A percentile compares a stretch with the other conserved stretches of the same genome.
Conservation (phyloP, 2,797 vertebrate species). For the Rhinatrema bivittatum region DNA sequence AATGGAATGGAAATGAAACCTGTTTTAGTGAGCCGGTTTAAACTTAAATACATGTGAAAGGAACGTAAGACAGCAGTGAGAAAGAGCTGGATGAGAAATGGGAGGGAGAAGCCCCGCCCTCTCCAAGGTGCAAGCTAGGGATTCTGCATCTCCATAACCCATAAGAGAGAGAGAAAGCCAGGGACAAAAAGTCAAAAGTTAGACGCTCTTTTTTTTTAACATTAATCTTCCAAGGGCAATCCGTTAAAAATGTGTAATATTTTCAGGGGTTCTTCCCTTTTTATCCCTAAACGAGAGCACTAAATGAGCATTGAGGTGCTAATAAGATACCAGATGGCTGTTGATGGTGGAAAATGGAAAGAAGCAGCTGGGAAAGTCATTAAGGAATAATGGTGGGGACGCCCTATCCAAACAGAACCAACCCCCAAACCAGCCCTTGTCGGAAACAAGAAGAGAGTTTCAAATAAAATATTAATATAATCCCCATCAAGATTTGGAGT, state of each 20-base stretch:
- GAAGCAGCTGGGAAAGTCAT: conserved; percentile 79
- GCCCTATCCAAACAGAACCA: conserved; percentile 77
- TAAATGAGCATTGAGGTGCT: conserved; percentile 79
- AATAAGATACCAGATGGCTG: conserved; percentile 82
- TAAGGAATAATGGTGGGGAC: conserved; percentile 85
- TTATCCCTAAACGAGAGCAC: conserved; percentile 58
- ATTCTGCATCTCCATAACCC: no score
- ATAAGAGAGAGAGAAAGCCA: no score
- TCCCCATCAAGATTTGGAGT: conserved; percentile 36
- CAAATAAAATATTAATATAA: conserved; percentile 80
- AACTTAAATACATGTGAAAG: no score
- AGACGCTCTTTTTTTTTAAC: conserved; percentile 11
- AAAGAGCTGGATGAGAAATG: no score
- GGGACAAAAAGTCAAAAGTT: no score
- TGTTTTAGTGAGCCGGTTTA: no score
- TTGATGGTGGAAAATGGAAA: conserved; percentile 77
- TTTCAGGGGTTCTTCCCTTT: conserved; percentile 49
- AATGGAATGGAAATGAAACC: no score
- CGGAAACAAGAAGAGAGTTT: conserved; percentile 59
- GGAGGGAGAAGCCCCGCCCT: no score
- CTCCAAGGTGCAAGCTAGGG: no score
- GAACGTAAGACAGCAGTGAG: no score
- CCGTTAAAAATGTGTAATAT: conserved; percentile 34
- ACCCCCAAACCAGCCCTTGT: conserved; percentile 65
- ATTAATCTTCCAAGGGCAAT: conserved; percentile 17